Percentiles rank a stretch among this genome's conserved stretches.
These are phyloP conservation scores for Sarcophaga peregrina DNA, from an alignment of 1,140 invertebrate species.

Conservation along the genomic window DNA sequence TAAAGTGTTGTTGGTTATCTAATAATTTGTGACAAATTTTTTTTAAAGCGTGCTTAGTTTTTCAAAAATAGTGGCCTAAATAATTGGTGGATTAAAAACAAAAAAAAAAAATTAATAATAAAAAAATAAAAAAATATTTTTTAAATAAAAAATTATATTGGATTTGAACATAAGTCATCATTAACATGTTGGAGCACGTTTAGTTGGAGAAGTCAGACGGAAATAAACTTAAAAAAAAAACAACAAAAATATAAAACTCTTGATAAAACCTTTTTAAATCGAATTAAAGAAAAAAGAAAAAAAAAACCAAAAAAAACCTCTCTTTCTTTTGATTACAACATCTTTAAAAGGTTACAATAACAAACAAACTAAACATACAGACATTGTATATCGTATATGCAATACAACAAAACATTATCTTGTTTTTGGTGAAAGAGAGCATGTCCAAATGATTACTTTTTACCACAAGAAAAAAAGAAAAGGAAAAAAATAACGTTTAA, in stretches of 20 bases:
- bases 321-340: background rate
- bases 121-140: too few relatives aligned
- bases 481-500: too few relatives aligned
- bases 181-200: conserved; percentile 60
- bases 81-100: background rate
- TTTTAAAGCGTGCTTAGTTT: background rate
- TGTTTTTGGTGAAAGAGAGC: too few relatives aligned
- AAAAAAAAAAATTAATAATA: background rate
- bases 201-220: conserved; percentile 40
- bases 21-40: conserved; percentile 15
- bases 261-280: conserved; percentile 15
- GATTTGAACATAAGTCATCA: background rate
- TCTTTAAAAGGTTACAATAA: background rate
- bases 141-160: background rate
- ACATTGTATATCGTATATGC: background rate
- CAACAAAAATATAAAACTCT: background rate
- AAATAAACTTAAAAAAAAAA: too few relatives aligned
- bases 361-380: background rate
- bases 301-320: too few relatives aligned
- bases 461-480: too few relatives aligned
- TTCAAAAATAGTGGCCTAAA: conserved; percentile 29
- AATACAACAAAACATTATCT: too few relatives aligned
- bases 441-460: too few relatives aligned
- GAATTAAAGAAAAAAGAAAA: background rate
- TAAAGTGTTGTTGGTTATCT: background rate